A percentile compares a stretch with the other conserved stretches of the same genome.
These are phyloP conservation scores for Trichoplusia ni DNA, from an alignment of 1,140 invertebrate genomes.

Conservation along the genomic window DNA sequence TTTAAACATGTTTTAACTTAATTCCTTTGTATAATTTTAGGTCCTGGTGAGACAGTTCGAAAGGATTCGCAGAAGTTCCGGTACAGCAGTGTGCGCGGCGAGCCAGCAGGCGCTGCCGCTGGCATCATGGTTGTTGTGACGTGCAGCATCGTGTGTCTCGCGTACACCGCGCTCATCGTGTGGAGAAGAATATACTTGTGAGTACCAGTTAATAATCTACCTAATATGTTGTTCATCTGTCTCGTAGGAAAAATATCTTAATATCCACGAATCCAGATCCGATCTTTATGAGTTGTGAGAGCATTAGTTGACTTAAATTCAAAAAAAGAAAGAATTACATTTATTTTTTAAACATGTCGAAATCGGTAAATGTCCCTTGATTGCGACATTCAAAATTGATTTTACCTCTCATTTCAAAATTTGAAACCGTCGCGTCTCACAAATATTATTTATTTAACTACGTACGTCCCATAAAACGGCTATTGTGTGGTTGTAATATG, in stretches of 20 bases:
- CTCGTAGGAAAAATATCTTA: too few species aligned
- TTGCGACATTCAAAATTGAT: too few species aligned
- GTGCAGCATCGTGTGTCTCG: constrained; percentile 66
- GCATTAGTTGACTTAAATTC: too few species aligned
- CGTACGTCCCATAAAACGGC: constrained; percentile 29
- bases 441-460: constrained; percentile 48
- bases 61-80: constrained; percentile 52
- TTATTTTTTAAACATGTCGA: too few species aligned
- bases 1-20: too few species aligned
- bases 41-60: constrained; percentile 43
- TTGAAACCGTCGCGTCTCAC: background rate
- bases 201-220: constrained; percentile 39
- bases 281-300: too few species aligned
- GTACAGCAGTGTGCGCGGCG: constrained; percentile 36
- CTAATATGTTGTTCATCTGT: background rate
- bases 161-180: constrained; percentile 67
- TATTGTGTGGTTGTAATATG: constrained; percentile 59
- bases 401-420: too few species aligned
- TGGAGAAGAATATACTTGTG: constrained; percentile 75
- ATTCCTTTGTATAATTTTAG: too few species aligned
- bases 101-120: constrained; percentile 62
- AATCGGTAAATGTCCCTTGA: too few species aligned
- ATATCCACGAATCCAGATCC: too few species aligned
- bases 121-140: constrained; percentile 71
- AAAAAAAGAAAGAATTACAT: too few species aligned